Evolutionary conservation across 2,797 vertebrate species (phyloP), one percentile per base, ranked within the genome.

Genomic region (Sebastes oblongus): DNA sequence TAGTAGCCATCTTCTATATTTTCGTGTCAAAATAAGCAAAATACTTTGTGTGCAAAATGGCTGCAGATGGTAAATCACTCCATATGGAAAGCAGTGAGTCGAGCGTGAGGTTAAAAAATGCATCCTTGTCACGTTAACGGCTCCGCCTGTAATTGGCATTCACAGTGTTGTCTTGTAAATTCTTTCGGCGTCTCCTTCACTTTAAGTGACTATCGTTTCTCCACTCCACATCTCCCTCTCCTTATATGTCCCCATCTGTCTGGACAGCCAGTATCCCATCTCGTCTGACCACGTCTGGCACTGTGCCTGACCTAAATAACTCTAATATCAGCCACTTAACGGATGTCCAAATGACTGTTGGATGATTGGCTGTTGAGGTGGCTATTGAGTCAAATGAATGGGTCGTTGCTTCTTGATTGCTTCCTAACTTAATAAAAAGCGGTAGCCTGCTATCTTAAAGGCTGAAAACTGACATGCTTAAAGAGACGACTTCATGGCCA

Each of bases 301-400:
- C 70, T 36, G 36, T 68, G 88, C 82, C 88, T 86, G 81, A 90
- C 88, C 89, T 85, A 90, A 93, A 92, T 90, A 90, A 86, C 86
- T 92, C 67, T 61, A 81, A 90, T 89, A 92, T 89, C 75, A 81
- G 54, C 81, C 66, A 68, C 77, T 85, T 68, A 82, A 39, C 18
- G 56, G 70, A 66, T 69, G 75, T 61, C 67, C 75, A 54, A 54
- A 0, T 54, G 50, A 83, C 75, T 81, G 73, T 50, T 81, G 50
- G 75, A 72, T 79, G 69, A 77, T 83, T 86, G 81, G 64, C 66
- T 83, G 66, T 78, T n/a, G 34, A 39, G 78, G 75, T 55, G 69
- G 46, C 18, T 42, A 10, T 46, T 66, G 32, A 75, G 66, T 74
- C 5, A 72, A 65, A 74, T 67, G 56, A 66, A 32, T 82, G 32